A percentile compares a stretch with the other conserved stretches of the same genome.
phyloP scores from a whole-genome alignment of 2,888 invertebrate genomes.

The Drosophila macrospina region DNA sequence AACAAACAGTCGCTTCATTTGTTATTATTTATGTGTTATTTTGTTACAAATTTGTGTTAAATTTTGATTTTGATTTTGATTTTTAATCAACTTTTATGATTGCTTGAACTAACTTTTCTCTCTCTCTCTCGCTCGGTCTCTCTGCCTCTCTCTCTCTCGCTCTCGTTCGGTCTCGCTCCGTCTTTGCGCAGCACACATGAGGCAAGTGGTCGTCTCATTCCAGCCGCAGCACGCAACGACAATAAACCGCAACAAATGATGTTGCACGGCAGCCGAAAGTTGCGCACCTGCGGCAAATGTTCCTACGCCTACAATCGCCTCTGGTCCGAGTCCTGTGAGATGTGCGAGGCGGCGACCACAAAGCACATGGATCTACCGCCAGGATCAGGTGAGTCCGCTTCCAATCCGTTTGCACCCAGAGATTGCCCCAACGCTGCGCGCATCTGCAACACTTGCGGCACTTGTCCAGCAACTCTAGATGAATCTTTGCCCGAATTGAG shows the following conservation, averaged over 20 bases:
- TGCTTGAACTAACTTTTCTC: not conserved
- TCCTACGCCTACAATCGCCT: constrained; percentile 95
- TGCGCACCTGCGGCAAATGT: constrained; percentile 96
- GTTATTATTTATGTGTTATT: constrained; percentile 16
- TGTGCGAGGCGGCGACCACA: constrained; percentile 87
- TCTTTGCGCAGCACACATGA: constrained; percentile 28
- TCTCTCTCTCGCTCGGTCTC: not conserved
- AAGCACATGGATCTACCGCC: constrained; percentile 30
- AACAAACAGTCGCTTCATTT: constrained; percentile 7
- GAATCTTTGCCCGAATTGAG: too few species aligned
- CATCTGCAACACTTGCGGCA: too few species aligned
- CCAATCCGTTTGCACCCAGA: too few species aligned
- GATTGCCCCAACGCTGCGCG: too few species aligned
- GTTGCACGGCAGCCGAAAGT: constrained; percentile 85
- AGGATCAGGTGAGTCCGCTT: constrained; percentile 42
- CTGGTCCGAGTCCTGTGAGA: constrained; percentile 92
- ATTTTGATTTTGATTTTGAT: not conserved
- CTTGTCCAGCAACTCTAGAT: too few species aligned
- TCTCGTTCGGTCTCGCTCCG: not conserved
- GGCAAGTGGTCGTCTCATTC: constrained; percentile 47
- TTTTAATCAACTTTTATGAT: constrained; percentile 10
- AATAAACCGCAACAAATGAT: constrained; percentile 77
- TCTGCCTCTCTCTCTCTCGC: not conserved
- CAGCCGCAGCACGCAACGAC: constrained; percentile 73
- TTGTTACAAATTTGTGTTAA: not conserved